These are phyloP conservation scores for Melopsittacus undulatus DNA, from an alignment of 2,797 vertebrate genomes.

Conservation along the genomic window DNA sequence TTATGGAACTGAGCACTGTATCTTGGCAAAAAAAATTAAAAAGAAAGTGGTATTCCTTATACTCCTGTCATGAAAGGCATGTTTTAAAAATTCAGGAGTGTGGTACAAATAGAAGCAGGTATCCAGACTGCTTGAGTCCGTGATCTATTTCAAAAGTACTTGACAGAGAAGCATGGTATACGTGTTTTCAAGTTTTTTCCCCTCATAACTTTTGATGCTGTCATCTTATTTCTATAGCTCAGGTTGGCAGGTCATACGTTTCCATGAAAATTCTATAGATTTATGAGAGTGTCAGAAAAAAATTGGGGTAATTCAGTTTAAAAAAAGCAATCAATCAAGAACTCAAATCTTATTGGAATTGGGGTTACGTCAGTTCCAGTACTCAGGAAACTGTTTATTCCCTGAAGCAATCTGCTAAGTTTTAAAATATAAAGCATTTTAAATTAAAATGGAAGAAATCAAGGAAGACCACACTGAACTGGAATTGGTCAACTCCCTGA, in stretches of 20 bases:
- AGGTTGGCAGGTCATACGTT: conserved; percentile 6
- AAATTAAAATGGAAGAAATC: background rate
- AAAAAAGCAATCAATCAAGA: background rate
- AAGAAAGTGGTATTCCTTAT: background rate
- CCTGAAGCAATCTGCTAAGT: background rate
- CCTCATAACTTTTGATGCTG: conserved; percentile 17
- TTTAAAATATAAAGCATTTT: background rate
- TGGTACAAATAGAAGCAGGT: background rate
- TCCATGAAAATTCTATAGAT: background rate
- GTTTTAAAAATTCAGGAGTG: background rate
- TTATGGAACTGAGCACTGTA: background rate
- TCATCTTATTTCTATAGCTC: conserved; percentile 11
- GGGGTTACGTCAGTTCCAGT: background rate
- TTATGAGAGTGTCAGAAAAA: background rate
- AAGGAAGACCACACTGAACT: background rate
- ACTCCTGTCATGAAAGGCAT: background rate
- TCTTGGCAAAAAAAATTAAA: background rate
- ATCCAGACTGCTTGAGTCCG: background rate
- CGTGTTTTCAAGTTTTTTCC: background rate
- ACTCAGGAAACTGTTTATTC: background rate
- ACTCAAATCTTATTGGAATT: background rate
- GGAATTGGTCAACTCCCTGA: background rate
- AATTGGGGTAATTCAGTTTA: background rate
- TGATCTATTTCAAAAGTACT: background rate
- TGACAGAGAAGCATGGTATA: background rate